Conservation (phyloP, 1,140 invertebrate species). For the Hylaeus anthracinus region DNA sequence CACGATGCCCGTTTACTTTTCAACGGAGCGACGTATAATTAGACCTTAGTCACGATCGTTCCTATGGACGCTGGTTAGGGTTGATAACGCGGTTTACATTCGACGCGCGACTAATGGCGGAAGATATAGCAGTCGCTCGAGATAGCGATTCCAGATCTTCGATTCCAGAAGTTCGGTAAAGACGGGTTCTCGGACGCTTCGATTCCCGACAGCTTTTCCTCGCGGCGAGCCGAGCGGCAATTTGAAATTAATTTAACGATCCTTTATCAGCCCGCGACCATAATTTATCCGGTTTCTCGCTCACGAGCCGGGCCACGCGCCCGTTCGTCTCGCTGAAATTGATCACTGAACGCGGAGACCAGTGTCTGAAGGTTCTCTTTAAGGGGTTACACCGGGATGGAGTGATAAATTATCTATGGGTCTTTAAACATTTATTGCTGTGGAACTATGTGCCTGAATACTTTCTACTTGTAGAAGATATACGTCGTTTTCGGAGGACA, state of each 20-base stretch:
- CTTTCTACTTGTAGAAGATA: too few relatives aligned
- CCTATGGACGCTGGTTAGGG: not conserved
- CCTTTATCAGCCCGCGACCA: slow-evolving; percentile 11
- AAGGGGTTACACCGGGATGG: not conserved
- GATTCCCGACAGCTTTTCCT: slow-evolving; percentile 5
- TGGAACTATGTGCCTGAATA: too few relatives aligned
- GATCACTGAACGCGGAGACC: slow-evolving; percentile 37
- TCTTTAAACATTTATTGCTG: too few relatives aligned
- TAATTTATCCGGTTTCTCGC: slow-evolving; percentile 18
- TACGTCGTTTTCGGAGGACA: too few relatives aligned
- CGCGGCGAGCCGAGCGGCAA: slow-evolving; percentile 1
- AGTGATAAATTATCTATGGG: too few relatives aligned
- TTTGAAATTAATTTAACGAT: slow-evolving; percentile 36
- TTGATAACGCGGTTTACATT: slow-evolving; percentile 14
- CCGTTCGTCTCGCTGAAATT: slow-evolving; percentile 17
- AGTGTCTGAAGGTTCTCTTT: slow-evolving; percentile 32
- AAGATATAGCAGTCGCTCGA: not conserved
- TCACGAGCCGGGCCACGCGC: not conserved
- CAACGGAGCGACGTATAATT: slow-evolving; percentile 12
- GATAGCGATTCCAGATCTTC: not conserved
- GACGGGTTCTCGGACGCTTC: not conserved
- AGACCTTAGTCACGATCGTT: not conserved
- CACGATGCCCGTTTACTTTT: not conserved
- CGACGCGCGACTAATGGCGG: slow-evolving; percentile 3
- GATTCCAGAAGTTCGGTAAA: not conserved